Conservation (phyloP, 2,113 vertebrate genomes). For the Siphamia tubifer region DNA sequence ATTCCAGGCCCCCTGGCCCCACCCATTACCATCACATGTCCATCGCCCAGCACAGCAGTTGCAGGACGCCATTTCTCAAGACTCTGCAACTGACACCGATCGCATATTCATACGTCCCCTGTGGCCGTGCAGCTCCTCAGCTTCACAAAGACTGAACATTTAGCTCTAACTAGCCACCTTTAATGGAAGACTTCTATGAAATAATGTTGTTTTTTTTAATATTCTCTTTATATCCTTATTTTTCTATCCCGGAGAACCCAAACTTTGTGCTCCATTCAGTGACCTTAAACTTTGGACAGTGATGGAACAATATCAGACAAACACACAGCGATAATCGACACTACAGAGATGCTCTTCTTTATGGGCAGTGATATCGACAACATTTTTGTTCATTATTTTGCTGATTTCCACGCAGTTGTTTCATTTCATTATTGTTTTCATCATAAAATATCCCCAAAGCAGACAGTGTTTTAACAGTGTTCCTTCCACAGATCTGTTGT, state of each 20-base stretch:
- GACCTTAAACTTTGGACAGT: conserved; percentile 35
- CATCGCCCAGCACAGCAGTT: conserved; percentile 78
- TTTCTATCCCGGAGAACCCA: conserved; percentile 56
- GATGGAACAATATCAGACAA: conserved; percentile 13
- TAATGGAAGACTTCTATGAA: conserved; percentile 56
- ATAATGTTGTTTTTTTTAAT: conserved; percentile 51
- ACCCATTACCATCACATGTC: conserved; percentile 38
- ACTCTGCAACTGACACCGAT: conserved; percentile 31
- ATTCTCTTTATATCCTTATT: conserved; percentile 62
- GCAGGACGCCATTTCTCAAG: conserved; percentile 60
- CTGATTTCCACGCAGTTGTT: background rate
- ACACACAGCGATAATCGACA: background rate
- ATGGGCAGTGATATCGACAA: conserved; percentile 25
- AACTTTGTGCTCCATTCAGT: conserved; percentile 52
- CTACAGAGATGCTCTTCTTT: conserved; percentile 8
- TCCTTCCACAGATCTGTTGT: conserved; percentile 20
- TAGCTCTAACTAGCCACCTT: conserved; percentile 80
- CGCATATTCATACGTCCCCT: conserved; percentile 45
- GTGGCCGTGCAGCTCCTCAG: conserved; percentile 37
- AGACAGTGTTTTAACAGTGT: conserved; percentile 40
- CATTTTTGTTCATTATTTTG: background rate
- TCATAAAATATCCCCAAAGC: conserved; percentile 10
- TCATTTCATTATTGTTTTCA: conserved; percentile 45
- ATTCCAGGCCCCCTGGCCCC: conserved; percentile 67
- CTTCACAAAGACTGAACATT: conserved; percentile 66